Evolutionary conservation across 2,113 vertebrate genomes (phyloP).

Genomic region (Oncorhynchus nerka): DNA sequence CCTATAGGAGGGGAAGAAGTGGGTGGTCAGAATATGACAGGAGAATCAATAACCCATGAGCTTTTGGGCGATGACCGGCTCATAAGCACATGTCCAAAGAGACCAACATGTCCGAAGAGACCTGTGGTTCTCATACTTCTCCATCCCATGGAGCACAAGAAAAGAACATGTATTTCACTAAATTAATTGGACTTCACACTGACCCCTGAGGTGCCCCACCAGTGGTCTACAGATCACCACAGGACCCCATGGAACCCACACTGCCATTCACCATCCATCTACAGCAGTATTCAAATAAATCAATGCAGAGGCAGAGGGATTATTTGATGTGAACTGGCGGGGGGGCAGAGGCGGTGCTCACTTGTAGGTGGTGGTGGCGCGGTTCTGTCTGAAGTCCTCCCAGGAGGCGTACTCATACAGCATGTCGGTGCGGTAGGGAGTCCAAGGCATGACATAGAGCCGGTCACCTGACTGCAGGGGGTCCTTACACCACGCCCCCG

Average conservation of each 20-base stretch:
- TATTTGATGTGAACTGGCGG: conserved; percentile 55
- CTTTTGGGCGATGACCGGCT: too few species aligned
- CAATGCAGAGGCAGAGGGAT: conserved; percentile 42
- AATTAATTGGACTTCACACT: too few species aligned
- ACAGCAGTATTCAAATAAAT: conserved; percentile 52
- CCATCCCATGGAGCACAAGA: too few species aligned
- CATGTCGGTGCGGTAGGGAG: conserved; percentile 91
- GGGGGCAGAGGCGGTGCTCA: conserved; percentile 55
- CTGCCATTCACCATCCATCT: conserved; percentile 24
- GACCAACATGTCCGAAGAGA: too few species aligned
- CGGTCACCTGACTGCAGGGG: conserved; percentile 92
- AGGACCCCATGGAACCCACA: neutral
- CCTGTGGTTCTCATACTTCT: too few species aligned
- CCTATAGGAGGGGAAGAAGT: conserved; percentile 51
- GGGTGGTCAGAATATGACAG: neutral
- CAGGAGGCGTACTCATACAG: conserved; percentile 90
- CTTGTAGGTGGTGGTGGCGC: conserved; percentile 89
- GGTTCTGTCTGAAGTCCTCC: conserved; percentile 86
- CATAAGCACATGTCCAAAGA: too few species aligned
- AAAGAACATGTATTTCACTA: too few species aligned
- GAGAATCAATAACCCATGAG: too few species aligned
- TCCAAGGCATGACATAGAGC: conserved; percentile 94
- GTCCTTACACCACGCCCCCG: conserved; percentile 94
- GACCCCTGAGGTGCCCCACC: too few species aligned
- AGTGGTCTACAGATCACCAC: conserved; percentile 6